These are phyloP conservation scores for Oreochromis grahami DNA, from an alignment of 2,797 vertebrate species.

Conservation along the genomic window DNA sequence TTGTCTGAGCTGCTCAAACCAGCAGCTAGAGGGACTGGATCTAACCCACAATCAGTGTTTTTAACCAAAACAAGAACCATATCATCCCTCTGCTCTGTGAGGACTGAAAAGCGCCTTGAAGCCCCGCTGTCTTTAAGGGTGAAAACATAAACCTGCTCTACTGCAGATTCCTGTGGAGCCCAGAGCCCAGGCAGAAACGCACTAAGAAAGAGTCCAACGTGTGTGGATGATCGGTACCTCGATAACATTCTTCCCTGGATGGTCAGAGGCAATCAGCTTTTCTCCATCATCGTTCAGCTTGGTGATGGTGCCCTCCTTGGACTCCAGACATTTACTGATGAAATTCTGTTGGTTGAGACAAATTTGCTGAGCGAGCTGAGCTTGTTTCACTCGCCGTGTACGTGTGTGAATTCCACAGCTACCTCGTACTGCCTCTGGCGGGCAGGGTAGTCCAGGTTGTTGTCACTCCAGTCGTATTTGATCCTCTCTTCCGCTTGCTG, in stretches of 20 bases:
- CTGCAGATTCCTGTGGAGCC: neutral
- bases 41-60: neutral
- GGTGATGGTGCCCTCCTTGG: constrained; percentile 88
- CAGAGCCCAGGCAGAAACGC: rapidly evolving
- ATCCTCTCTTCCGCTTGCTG: constrained; percentile 91
- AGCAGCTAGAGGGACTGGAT: neutral
- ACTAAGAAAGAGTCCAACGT: neutral
- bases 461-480: constrained; percentile 93
- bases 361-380: neutral
- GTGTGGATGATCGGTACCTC: constrained; percentile 70
- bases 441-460: constrained; percentile 90
- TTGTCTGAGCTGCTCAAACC: neutral
- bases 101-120: neutral
- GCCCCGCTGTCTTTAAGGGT: neutral
- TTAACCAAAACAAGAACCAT: neutral
- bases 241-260: constrained; percentile 88
- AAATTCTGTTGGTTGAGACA: constrained; percentile 79
- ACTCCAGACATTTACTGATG: constrained; percentile 91
- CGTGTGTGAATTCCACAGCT: neutral
- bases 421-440: constrained; percentile 96
- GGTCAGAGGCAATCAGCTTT: constrained; percentile 77
- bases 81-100: neutral
- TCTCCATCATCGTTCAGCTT: constrained; percentile 90
- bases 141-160: neutral
- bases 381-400: neutral